Percentiles rank a stretch among this genome's conserved stretches.
Conservation (phyloP, 2,888 invertebrate species). For the Eumerus sabulonum region DNA sequence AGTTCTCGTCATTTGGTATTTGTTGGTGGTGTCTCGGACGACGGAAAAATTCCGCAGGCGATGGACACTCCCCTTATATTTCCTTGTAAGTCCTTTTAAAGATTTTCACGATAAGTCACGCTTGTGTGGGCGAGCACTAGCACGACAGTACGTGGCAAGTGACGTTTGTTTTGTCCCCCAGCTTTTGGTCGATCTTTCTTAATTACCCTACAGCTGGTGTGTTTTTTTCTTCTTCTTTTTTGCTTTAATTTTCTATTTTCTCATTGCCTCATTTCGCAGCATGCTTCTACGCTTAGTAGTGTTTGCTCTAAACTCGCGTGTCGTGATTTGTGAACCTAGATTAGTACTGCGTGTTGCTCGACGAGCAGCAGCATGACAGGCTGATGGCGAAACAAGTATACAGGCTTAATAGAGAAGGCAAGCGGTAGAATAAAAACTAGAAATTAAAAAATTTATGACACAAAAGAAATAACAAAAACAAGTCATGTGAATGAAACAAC, state of each 20-base stretch:
- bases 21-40: no score
- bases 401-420: conserved; percentile 43
- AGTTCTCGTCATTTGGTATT: no score
- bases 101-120: conserved; percentile 65
- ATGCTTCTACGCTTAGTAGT: no score
- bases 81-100: conserved; percentile 52
- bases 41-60: not conserved
- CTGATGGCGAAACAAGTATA: conserved; percentile 56
- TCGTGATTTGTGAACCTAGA: conserved; percentile 62
- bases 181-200: conserved; percentile 54
- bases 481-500: conserved; percentile 21
- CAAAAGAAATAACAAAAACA: conserved; percentile 41
- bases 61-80: conserved; percentile 8
- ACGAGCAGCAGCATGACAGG: conserved; percentile 41
- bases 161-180: conserved; percentile 31
- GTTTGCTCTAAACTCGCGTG: conserved; percentile 23
- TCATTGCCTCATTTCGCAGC: no score
- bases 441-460: conserved; percentile 45
- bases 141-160: conserved; percentile 15
- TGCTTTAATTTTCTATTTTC: conserved; percentile 13
- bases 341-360: conserved; percentile 52
- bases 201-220: conserved; percentile 46
- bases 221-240: conserved; percentile 39
- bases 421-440: conserved; percentile 2
- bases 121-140: conserved; percentile 38